Evolutionary conservation across 92 coral and sea anemone genomes (phyloP).

Genomic region (Siderastrea siderea): DNA sequence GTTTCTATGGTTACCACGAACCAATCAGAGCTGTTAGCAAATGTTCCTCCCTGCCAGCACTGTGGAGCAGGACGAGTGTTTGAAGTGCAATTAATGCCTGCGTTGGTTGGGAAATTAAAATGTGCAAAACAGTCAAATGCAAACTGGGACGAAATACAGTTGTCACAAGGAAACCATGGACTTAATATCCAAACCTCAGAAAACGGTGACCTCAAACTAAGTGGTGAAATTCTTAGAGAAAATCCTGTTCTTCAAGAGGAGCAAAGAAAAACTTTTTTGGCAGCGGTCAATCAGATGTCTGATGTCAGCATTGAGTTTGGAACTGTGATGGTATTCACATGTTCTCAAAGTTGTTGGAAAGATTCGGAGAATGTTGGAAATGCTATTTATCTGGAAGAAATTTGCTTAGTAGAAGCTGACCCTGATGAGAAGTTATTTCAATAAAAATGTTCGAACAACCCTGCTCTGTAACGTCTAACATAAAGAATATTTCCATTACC

Average conservation of each 20-base stretch:
- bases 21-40: conserved; percentile 38
- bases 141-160: background rate
- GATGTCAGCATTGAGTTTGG: conserved; percentile 86
- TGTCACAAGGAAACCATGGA: background rate
- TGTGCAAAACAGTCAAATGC: background rate
- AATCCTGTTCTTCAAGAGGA: background rate
- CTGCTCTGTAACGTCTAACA: too few relatives aligned
- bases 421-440: conserved; percentile 81
- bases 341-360: conserved; percentile 89
- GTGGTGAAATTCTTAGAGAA: background rate
- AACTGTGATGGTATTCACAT: conserved; percentile 87
- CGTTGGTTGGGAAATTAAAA: conserved; percentile 73
- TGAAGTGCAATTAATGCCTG: conserved; percentile 96
- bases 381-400: conserved; percentile 65
- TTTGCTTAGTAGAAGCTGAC: conserved; percentile 81
- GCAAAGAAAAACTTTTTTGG: conserved; percentile 23
- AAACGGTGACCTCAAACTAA: background rate
- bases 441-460: background rate
- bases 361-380: conserved; percentile 12
- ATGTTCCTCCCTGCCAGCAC: conserved; percentile 75
- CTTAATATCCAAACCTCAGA: background rate
- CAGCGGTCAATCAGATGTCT: conserved; percentile 19
- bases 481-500: too few relatives aligned
- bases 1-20: conserved; percentile 69
- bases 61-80: conserved; percentile 89